These are phyloP conservation scores for Stomatorhinus ivindoensis DNA, from an alignment of 2,113 vertebrate species.

Conservation along the genomic window DNA sequence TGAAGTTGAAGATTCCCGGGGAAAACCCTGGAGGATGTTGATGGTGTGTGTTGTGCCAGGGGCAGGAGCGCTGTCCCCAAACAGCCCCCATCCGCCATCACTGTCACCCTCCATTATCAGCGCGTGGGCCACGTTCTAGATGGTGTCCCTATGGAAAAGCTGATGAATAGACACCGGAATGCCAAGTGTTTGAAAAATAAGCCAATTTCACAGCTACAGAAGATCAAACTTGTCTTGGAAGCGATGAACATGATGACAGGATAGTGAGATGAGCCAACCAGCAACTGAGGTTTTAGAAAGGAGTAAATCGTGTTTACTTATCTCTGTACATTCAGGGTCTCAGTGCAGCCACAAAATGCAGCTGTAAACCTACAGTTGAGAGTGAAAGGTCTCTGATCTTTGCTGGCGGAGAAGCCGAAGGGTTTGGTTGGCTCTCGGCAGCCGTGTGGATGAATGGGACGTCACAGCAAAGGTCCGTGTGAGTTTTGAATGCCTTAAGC, in stretches of 20 bases:
- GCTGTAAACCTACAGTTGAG: background rate
- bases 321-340: background rate
- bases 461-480: background rate
- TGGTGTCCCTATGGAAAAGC: background rate
- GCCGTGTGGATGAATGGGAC: background rate
- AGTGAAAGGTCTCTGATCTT: background rate
- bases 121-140: background rate
- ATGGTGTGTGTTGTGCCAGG: background rate
- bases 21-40: background rate
- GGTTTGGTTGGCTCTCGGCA: background rate
- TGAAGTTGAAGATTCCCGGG: background rate
- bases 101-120: background rate
- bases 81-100: background rate
- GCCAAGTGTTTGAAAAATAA: background rate
- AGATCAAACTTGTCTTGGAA: conserved; percentile 1
- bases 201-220: background rate
- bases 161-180: background rate
- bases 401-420: background rate
- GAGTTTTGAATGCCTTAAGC: background rate
- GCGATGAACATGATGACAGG: background rate
- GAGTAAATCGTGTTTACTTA: background rate
- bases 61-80: background rate
- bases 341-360: background rate
- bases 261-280: background rate
- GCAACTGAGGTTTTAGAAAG: background rate